phyloP scores from a whole-genome alignment of 2,113 vertebrate species.

The Rhodinocichla rosea region DNA sequence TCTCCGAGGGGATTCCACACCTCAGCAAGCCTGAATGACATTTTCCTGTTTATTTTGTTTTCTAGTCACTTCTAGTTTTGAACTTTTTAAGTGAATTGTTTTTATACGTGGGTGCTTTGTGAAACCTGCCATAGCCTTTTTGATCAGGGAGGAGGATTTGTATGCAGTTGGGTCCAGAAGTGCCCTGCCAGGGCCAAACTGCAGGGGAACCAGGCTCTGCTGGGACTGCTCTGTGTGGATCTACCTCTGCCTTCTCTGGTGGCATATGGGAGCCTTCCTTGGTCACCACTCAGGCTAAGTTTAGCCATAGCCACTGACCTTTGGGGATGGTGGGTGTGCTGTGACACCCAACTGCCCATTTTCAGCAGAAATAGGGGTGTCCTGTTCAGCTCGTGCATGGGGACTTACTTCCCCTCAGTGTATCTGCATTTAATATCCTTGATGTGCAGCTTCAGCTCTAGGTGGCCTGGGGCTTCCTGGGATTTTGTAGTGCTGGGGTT shows the following conservation, averaged over 20 bases:
- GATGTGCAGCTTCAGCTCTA: background rate
- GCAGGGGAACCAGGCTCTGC: background rate
- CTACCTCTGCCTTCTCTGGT: background rate
- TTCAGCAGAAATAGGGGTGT: background rate
- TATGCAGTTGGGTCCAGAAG: background rate
- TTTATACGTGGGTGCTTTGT: background rate
- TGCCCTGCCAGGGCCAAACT: background rate
- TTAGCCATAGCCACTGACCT: background rate
- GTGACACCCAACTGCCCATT: background rate
- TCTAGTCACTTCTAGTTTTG: background rate
- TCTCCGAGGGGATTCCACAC: background rate
- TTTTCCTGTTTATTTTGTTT: background rate
- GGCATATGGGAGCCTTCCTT: background rate
- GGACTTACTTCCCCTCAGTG: background rate
- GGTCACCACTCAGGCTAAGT: background rate
- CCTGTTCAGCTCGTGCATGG: fast-evolving
- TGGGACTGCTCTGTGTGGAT: background rate
- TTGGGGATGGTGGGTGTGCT: background rate
- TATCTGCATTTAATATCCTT: background rate
- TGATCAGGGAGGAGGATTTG: background rate
- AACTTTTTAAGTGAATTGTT: background rate
- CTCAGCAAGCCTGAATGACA: background rate
- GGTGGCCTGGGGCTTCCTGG: background rate
- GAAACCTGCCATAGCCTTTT: fast-evolving
- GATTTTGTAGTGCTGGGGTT: background rate